Conservation (phyloP, 2,888 invertebrate genomes). For the Agrotis segetum region DNA sequence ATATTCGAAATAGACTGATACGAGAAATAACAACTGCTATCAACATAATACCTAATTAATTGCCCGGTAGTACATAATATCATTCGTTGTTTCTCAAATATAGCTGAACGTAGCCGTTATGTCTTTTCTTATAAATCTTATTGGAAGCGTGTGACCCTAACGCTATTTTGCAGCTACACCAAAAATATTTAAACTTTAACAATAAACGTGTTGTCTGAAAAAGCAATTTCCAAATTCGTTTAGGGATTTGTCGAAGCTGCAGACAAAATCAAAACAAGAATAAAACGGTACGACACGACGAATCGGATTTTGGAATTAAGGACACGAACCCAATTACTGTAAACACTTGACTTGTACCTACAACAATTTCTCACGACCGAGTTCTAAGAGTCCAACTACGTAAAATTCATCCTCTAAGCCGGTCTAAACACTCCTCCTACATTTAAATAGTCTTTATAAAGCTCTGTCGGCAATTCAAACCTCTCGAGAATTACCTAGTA, state of each 20-base stretch:
- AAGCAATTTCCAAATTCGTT: too few species aligned
- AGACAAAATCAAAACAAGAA: too few species aligned
- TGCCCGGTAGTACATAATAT: not conserved
- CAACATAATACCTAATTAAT: constrained; percentile 19
- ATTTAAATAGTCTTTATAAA: constrained; percentile 21
- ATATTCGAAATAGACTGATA: not conserved
- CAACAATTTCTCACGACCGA: not conserved
- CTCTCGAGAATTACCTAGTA: constrained; percentile 30
- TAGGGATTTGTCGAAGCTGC: too few species aligned
- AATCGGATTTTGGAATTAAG: not conserved
- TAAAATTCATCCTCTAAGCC: constrained; percentile 28
- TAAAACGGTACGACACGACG: not conserved
- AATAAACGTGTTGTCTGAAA: too few species aligned
- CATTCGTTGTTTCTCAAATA: not conserved
- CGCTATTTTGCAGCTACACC: too few species aligned
- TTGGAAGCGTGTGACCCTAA: too few species aligned
- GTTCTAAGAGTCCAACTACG: constrained; percentile 3
- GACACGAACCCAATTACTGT: constrained; percentile 22
- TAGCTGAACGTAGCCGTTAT: not conserved
- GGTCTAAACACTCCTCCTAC: constrained; percentile 13
- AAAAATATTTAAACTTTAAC: too few species aligned
- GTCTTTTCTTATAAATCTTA: too few species aligned
- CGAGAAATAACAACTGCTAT: constrained; percentile 11
- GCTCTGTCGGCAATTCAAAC: not conserved
- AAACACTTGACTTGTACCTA: constrained; percentile 9